phyloP scores from a whole-genome alignment of 1,140 invertebrate species.

The Diabrotica virgifera region DNA sequence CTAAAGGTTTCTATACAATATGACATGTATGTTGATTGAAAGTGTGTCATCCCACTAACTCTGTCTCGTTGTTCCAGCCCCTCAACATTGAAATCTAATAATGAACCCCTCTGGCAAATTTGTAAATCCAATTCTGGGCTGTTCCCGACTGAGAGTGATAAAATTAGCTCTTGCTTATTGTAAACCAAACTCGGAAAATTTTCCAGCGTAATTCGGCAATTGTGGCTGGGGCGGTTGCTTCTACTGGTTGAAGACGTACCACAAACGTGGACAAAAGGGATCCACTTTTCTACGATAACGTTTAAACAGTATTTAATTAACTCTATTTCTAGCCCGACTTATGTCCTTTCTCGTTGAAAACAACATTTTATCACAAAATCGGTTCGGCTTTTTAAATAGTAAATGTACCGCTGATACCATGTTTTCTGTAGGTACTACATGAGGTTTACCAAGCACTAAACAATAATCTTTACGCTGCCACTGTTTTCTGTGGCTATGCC shows the following conservation, averaged over 20 bases:
- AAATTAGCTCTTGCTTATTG: conserved; percentile 51
- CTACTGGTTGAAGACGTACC: conserved; percentile 5
- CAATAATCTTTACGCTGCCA: too few relatives aligned
- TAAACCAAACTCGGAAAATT: conserved; percentile 53
- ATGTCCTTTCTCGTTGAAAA: too few relatives aligned
- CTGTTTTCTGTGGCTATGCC: too few relatives aligned
- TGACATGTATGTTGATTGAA: conserved; percentile 36
- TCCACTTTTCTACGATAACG: too few relatives aligned
- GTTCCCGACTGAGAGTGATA: conserved; percentile 46
- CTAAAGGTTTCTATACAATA: conserved; percentile 6
- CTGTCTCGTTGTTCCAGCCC: conserved; percentile 19
- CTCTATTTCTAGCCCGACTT: too few relatives aligned
- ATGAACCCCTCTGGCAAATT: conserved; percentile 46
- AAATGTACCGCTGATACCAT: too few relatives aligned
- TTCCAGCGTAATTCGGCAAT: conserved; percentile 45
- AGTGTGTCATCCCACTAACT: conserved; percentile 38
- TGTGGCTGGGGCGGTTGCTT: conserved; percentile 29
- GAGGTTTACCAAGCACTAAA: too few relatives aligned
- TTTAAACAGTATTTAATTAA: too few relatives aligned
- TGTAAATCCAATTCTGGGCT: conserved; percentile 47
- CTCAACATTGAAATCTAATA: conserved; percentile 49
- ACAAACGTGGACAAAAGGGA: conserved; percentile 8
- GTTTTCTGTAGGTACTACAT: too few relatives aligned
- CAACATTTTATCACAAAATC: too few relatives aligned
- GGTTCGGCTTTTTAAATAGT: too few relatives aligned